Conservation (phyloP, 2,113 vertebrate genomes). For the Paraplagusia blochii region DNA sequence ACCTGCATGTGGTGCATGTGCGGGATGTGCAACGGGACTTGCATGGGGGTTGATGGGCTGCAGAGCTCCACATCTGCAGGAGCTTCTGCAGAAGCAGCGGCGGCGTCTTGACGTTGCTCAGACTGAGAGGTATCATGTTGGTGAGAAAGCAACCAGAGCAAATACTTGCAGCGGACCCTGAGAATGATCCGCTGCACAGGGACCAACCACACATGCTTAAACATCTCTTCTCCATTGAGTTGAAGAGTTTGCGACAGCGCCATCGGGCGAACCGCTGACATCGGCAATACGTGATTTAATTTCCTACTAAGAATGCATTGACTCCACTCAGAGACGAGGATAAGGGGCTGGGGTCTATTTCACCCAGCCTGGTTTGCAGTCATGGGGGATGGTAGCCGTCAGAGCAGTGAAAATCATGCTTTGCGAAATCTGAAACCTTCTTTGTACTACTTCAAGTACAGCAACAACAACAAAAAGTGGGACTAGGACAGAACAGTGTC, state of each 20-base stretch:
- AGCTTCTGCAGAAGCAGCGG: conserved; percentile 31
- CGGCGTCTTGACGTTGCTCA: conserved; percentile 39
- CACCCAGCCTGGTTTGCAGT: conserved; percentile 62
- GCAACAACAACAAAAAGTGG: conserved; percentile 21
- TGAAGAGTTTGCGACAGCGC: conserved; percentile 18
- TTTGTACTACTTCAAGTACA: conserved; percentile 63
- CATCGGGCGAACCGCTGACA: conserved; percentile 14
- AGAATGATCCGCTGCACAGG: not conserved
- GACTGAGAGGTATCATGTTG: conserved; percentile 31
- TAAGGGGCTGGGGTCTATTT: conserved; percentile 58
- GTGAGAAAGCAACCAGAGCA: conserved; percentile 36
- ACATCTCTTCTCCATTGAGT: not conserved
- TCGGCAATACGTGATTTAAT: conserved; percentile 45
- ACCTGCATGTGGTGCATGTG: not conserved
- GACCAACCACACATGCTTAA: not conserved
- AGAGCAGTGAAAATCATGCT: conserved; percentile 64
- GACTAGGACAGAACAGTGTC: conserved; percentile 11
- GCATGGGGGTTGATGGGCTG: conserved; percentile 8
- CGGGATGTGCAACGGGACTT: not conserved
- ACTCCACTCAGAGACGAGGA: conserved; percentile 33
- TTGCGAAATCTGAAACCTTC: conserved; percentile 76
- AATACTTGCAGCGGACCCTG: conserved; percentile 30
- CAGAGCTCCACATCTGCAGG: conserved; percentile 68
- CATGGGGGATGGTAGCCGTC: conserved; percentile 68
- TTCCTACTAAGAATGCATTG: conserved; percentile 48